These are phyloP conservation scores for Tetropium fuscum DNA, from an alignment of 2,888 invertebrate species.

Conservation along the genomic window DNA sequence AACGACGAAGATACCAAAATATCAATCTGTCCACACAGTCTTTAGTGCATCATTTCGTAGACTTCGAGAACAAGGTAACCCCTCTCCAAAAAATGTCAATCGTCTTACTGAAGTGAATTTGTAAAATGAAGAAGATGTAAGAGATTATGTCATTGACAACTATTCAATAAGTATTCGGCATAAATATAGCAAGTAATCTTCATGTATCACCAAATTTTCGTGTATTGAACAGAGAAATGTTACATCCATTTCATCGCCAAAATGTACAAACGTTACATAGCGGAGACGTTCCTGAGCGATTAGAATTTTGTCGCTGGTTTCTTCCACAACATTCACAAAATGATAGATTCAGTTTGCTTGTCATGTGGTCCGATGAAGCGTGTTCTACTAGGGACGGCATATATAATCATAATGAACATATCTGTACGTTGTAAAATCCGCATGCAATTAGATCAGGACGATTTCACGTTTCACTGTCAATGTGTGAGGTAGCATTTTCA, in stretches of 20 bases:
- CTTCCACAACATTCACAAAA: not conserved
- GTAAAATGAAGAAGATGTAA: not conserved
- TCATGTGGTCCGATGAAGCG: not conserved
- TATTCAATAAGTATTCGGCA: no score
- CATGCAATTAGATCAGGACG: not conserved
- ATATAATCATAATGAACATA: not conserved
- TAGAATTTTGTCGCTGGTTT: not conserved
- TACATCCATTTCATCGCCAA: not conserved
- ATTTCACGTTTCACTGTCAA: no score
- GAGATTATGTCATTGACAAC: not conserved
- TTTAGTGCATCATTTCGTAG: not conserved
- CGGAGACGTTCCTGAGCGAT: not conserved
- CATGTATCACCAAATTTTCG: no score
- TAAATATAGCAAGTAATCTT: no score
- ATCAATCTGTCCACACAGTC: not conserved
- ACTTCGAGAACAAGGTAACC: not conserved
- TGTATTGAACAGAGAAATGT: not conserved
- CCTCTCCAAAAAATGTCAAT: not conserved
- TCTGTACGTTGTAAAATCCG: not conserved
- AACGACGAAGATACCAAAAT: not conserved
- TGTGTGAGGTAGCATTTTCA: not conserved
- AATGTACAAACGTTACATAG: not conserved
- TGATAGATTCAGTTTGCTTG: not conserved
- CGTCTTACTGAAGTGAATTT: not conserved
- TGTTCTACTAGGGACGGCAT: no score